phyloP scores from a whole-genome alignment of 1,140 invertebrate species.

The Acyrthosiphon pisum region DNA sequence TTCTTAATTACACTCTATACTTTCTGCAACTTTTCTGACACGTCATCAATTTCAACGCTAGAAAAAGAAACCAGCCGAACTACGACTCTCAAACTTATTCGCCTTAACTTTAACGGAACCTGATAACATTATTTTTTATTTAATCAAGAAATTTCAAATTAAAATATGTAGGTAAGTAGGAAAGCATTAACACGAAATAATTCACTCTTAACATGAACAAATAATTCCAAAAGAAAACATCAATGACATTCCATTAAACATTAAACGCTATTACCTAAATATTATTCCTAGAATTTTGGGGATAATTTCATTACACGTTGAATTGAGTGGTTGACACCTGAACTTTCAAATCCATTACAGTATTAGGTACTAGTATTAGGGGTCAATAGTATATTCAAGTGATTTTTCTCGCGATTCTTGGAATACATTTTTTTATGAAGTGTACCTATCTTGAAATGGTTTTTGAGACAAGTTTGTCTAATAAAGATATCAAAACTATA shows the following conservation, averaged over 20 bases:
- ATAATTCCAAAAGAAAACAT: neutral
- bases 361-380: neutral
- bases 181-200: neutral
- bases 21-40: neutral
- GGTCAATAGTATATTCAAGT: constrained; percentile 10
- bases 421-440: neutral
- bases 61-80: neutral
- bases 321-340: neutral
- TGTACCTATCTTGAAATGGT: neutral
- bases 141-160: constrained; percentile 8
- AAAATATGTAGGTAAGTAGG: neutral
- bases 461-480: neutral
- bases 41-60: neutral
- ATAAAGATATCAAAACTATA: neutral
- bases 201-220: neutral
- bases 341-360: constrained; percentile 6
- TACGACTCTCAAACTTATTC: neutral
- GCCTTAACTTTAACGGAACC: neutral
- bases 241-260: neutral
- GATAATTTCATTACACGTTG: neutral
- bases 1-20: neutral
- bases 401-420: neutral
- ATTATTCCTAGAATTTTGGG: neutral
- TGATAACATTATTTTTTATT: neutral
- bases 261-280: neutral